Conservation (phyloP, 2,888 invertebrate species). For the Cybosia mesomella region DNA sequence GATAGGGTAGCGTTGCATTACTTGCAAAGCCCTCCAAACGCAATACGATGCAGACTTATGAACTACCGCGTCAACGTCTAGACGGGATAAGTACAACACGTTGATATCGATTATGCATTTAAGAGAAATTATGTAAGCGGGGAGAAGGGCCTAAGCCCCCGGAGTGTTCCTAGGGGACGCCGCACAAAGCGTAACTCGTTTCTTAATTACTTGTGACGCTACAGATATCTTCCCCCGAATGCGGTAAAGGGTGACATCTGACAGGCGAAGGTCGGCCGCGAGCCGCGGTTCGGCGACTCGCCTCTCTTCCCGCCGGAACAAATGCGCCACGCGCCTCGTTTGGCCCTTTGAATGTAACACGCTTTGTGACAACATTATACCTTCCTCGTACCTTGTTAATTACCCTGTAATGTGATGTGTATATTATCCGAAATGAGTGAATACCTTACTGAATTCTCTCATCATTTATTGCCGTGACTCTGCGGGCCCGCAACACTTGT, state of each 20-base stretch:
- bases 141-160: conserved; percentile 68
- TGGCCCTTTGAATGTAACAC: conserved; percentile 47
- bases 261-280: conserved; percentile 50
- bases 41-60: conserved; percentile 64
- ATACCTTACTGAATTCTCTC: conserved; percentile 47
- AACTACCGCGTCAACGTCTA: conserved; percentile 69
- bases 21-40: conserved; percentile 60
- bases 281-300: conserved; percentile 26
- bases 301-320: conserved; percentile 39
- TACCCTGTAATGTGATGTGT: conserved; percentile 59
- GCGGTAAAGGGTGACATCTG: conserved; percentile 69
- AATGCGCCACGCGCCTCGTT: conserved; percentile 36
- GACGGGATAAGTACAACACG: conserved; percentile 73
- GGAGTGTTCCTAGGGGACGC: conserved; percentile 54
- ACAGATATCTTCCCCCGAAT: conserved; percentile 70
- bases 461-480: conserved; percentile 34
- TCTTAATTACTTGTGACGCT: conserved; percentile 82
- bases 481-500: too few relatives aligned
- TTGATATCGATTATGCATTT: conserved; percentile 83
- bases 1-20: conserved; percentile 40
- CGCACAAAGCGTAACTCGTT: conserved; percentile 73
- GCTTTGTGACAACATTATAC: conserved; percentile 69
- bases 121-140: conserved; percentile 80
- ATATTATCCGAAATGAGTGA: conserved; percentile 54
- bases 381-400: conserved; percentile 65